Evolutionary conservation across 2,113 vertebrate species (phyloP).

Genomic region (Passer montanus): DNA sequence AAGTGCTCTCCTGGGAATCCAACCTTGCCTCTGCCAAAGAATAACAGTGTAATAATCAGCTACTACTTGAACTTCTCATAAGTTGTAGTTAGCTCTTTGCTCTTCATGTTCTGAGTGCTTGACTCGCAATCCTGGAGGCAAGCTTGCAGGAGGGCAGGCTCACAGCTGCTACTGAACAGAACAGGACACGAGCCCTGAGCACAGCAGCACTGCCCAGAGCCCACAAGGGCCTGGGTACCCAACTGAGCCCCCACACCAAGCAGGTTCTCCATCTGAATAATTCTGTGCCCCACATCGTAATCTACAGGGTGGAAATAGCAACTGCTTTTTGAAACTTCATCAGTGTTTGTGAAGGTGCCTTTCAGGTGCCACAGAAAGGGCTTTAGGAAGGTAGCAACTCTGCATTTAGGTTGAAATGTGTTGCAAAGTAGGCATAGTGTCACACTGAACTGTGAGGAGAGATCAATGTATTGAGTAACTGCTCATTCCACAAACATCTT

Average conservation of each 20-base stretch:
- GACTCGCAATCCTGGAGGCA: not conserved
- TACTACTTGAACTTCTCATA: not conserved
- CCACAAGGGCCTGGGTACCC: accelerated
- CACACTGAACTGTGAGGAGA: not conserved
- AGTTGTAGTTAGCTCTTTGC: not conserved
- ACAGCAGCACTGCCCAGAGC: not conserved
- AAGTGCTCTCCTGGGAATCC: not conserved
- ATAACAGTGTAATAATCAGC: not conserved
- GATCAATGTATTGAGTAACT: not conserved
- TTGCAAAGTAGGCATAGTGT: not conserved
- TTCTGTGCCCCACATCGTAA: not conserved
- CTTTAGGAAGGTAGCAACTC: not conserved
- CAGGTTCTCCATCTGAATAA: not conserved
- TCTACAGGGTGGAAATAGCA: not conserved
- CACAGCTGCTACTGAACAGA: not conserved
- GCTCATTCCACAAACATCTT: not conserved
- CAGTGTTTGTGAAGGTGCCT: not conserved
- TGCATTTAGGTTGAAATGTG: not conserved
- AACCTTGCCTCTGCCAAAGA: not conserved
- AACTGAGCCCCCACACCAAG: not conserved
- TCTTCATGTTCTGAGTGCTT: not conserved
- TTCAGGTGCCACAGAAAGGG: not conserved
- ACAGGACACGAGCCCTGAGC: not conserved
- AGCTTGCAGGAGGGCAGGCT: not conserved
- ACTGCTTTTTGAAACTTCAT: not conserved